Conservation (phyloP, 2,797 vertebrate genomes). For the Rhincodon typus region DNA sequence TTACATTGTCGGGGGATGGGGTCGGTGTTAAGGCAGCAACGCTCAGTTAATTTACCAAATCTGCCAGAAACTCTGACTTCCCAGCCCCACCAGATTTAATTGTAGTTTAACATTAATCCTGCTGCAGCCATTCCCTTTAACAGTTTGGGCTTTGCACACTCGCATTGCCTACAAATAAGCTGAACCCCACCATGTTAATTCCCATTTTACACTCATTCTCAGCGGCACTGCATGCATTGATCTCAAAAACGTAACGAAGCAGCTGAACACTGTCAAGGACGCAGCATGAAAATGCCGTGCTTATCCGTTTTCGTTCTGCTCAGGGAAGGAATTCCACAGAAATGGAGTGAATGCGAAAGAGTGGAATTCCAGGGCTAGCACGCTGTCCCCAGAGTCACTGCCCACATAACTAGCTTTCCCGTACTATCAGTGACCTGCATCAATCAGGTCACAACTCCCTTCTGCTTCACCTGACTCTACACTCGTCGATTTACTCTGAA, state of each 20-base stretch:
- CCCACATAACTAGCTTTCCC: too few species aligned
- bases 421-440: not conserved
- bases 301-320: not conserved
- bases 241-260: not conserved
- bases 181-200: not conserved
- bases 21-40: not conserved
- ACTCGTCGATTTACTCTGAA: not conserved
- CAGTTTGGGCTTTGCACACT: not conserved
- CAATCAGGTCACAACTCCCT: constrained; percentile 11
- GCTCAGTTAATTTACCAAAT: too few species aligned
- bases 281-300: not conserved
- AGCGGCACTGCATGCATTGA: not conserved
- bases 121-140: not conserved
- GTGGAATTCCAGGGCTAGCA: not conserved
- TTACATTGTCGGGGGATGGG: not conserved
- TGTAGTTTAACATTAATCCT: constrained; percentile 13
- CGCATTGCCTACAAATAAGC: not conserved
- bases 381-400: not conserved
- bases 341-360: not conserved
- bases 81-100: not conserved
- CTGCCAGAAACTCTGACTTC: not conserved
- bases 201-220: constrained; percentile 10
- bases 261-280: not conserved
- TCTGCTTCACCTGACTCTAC: not conserved
- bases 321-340: not conserved